phyloP scores from a whole-genome alignment of 2,888 invertebrate species.

The Ennomos erosarius region DNA sequence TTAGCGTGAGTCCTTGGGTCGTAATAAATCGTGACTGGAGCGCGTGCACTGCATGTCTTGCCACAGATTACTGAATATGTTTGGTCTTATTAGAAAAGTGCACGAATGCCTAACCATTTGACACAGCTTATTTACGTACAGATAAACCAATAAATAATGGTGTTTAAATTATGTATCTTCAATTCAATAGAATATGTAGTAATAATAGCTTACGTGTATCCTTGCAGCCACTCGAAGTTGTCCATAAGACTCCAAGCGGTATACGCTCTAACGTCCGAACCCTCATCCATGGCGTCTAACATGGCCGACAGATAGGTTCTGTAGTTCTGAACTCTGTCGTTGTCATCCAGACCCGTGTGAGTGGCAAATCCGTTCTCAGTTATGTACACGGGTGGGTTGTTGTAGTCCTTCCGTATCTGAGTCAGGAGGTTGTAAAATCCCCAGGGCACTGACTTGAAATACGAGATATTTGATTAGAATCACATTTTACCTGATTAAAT shows the following conservation, averaged over 20 bases:
- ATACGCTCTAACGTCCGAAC: conserved; percentile 76
- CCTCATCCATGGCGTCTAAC: conserved; percentile 72
- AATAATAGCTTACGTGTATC: conserved; percentile 76
- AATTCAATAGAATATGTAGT: neutral
- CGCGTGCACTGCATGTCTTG: too few relatives aligned
- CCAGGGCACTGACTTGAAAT: conserved; percentile 68
- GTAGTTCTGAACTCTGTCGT: conserved; percentile 65
- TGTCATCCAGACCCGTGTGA: conserved; percentile 62
- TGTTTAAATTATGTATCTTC: too few relatives aligned
- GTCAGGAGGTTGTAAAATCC: conserved; percentile 83
- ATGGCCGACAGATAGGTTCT: conserved; percentile 66
- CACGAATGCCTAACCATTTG: too few relatives aligned
- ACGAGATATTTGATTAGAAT: neutral
- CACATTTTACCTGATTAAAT: too few relatives aligned
- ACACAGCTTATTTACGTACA: too few relatives aligned
- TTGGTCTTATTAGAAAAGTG: too few relatives aligned
- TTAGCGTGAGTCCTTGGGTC: too few relatives aligned
- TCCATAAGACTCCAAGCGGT: conserved; percentile 87
- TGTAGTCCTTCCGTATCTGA: conserved; percentile 73
- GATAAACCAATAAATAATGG: too few relatives aligned
- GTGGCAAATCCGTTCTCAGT: conserved; percentile 83
- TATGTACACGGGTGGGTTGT: conserved; percentile 80
- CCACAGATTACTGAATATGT: too few relatives aligned
- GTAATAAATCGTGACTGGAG: too few relatives aligned
- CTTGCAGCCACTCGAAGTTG: conserved; percentile 86